Base-by-base conservation (phyloP, 2,888 invertebrate genomes). In the Chouioia cunea region DNA sequence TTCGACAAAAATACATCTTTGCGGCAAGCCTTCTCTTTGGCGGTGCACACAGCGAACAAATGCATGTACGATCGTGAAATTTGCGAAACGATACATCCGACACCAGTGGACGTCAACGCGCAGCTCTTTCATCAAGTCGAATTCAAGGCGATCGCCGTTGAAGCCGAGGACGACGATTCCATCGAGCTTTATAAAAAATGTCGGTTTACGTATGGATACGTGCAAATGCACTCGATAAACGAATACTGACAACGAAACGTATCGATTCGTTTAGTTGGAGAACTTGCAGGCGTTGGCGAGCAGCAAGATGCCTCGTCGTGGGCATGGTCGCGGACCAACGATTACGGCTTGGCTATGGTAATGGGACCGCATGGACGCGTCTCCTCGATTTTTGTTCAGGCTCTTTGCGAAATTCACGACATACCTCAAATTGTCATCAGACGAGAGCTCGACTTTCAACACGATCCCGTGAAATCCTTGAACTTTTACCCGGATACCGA, bases 361-460 rank as follows among this genome's bases (percentile, higher is more conserved):
- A 92, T 97, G 80, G 97, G 97, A 0, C 96, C 97, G 0, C 90
- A 91, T 72, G 88, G 12, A 12, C 36, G 36, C 36, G 10, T 10
- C 6, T 3, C 36, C 1, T 36, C 36, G 20, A 90, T 90, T 67
- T 93, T 95, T 81, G 91, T 96, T 27, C 93, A 95, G 83, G 93
- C 95, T 54, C 90, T 96, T 75, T 93, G 95, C 76, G 93, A 95
- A 83, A 90, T 90, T 67, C 88, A 95, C 77, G 94, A 96, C 86
- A 89, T 97, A 74, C 97, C 97, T 0, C 94, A 96, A 80, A 89
- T 97, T 73, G 91, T 95, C 80, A 91, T 91, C 1, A 90, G 91
- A 77, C 93, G 93, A 89, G 92, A 93, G 78, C 88, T 90, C 65
- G 80, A 83, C 36, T 87, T 88, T 77, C 85, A 83, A 12, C 36